These are phyloP conservation scores for Microcebus lehilahytsara DNA, from an alignment of 2,113 vertebrate species.

Conservation along the genomic window DNA sequence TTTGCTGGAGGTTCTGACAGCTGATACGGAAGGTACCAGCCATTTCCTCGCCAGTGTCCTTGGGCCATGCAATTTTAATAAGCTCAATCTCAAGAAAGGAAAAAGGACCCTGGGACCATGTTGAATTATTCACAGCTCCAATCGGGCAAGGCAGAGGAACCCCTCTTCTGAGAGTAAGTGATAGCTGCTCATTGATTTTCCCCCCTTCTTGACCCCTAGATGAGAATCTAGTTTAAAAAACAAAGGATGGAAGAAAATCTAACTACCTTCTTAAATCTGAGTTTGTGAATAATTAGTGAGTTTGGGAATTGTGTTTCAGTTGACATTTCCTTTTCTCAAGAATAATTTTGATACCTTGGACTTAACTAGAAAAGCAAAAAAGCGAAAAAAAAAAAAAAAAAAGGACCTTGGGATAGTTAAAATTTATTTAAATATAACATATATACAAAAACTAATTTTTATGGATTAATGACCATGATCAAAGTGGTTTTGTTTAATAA, in stretches of 20 bases:
- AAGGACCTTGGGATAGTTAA: not conserved
- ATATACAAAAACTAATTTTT: constrained; percentile 1
- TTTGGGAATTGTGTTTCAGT: not conserved
- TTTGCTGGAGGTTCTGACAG: constrained; percentile 56
- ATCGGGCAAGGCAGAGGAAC: constrained; percentile 55
- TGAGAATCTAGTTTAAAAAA: constrained; percentile 56
- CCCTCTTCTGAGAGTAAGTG: constrained; percentile 75
- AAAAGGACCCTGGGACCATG: constrained; percentile 74
- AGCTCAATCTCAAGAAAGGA: constrained; percentile 76
- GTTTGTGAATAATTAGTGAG: constrained; percentile 9
- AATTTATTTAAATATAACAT: constrained; percentile 16
- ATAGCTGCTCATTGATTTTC: constrained; percentile 81
- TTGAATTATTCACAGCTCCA: constrained; percentile 85
- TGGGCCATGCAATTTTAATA: constrained; percentile 84
- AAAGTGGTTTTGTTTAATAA: constrained; percentile 25
- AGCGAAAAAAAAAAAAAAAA: not conserved
- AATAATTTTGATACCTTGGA: not conserved
- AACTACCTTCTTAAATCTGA: constrained; percentile 55
- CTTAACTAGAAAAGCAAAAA: not conserved
- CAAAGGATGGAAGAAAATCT: constrained; percentile 35
- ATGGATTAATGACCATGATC: constrained; percentile 1
- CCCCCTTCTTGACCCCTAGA: constrained; percentile 22
- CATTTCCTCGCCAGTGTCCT: constrained; percentile 51
- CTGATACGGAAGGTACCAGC: constrained; percentile 53
- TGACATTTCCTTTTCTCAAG: not conserved